Evolutionary conservation across 2,888 invertebrate genomes (phyloP).

Genomic region (Drosophila limbata): DNA sequence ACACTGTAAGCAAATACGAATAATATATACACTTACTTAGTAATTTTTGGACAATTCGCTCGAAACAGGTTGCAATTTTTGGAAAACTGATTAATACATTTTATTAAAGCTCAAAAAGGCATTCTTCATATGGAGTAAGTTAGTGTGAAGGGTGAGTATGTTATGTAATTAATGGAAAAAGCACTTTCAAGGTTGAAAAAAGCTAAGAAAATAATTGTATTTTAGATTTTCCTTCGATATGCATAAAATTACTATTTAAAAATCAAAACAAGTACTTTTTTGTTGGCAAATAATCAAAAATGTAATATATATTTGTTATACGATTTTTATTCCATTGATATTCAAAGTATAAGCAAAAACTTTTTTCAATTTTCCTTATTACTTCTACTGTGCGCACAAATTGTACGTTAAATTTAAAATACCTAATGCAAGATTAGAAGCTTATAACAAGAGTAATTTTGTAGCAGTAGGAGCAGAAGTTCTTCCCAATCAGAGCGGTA

Average conservation of each 20-base stretch:
- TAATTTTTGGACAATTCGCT: not conserved
- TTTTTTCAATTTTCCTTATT: not conserved
- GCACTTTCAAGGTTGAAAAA: too few species aligned
- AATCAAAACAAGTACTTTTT: not conserved
- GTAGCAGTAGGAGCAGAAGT: not conserved
- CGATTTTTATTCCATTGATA: not conserved
- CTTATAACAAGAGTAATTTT: not conserved
- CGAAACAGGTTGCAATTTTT: not conserved
- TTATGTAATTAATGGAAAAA: too few species aligned
- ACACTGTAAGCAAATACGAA: not conserved
- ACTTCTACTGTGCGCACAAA: not conserved
- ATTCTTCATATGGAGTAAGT: too few species aligned
- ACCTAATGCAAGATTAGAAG: too few species aligned
- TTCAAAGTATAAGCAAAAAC: not conserved
- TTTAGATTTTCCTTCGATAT: too few species aligned
- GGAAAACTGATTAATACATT: not conserved
- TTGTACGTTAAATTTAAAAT: not conserved
- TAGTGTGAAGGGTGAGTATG: too few species aligned
- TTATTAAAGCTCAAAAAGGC: not conserved
- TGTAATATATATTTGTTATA: too few species aligned
- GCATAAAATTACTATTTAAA: not conserved
- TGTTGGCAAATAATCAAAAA: not conserved
- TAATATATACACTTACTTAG: constrained; percentile 1
- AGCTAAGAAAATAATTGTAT: too few species aligned
- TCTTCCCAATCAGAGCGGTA: constrained; percentile 55